Percentiles rank a stretch among this genome's conserved stretches.
These are phyloP conservation scores for Cryptoblepharus egeriae DNA, from an alignment of 2,797 vertebrate genomes.

Conservation along the genomic window DNA sequence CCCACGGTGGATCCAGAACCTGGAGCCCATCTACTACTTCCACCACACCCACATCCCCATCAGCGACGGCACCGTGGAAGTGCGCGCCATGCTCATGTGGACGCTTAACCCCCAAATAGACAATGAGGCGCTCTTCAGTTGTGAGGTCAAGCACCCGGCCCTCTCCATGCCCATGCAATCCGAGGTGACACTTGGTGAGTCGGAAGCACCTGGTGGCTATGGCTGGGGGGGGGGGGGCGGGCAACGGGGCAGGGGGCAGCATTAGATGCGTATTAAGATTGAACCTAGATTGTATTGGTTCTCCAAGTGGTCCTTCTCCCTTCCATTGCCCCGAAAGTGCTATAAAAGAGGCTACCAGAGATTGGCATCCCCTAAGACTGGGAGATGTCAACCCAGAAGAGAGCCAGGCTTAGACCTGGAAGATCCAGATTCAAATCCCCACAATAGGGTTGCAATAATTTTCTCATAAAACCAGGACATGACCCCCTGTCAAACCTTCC, in stretches of 20 bases:
- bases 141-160: slow-evolving; percentile 94
- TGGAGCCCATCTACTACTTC: slow-evolving; percentile 88
- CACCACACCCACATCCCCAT: slow-evolving; percentile 81
- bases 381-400: too few species aligned
- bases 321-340: not conserved
- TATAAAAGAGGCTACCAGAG: too few species aligned
- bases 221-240: accelerated
- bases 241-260: not conserved
- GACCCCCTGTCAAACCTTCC: too few species aligned
- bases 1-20: slow-evolving; percentile 90
- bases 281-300: too few species aligned
- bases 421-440: too few species aligned
- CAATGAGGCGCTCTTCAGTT: slow-evolving; percentile 94
- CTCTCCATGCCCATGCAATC: slow-evolving; percentile 97
- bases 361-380: too few species aligned
- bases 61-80: slow-evolving; percentile 88
- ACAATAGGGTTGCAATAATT: too few species aligned
- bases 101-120: slow-evolving; percentile 93
- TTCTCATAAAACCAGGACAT: too few species aligned
- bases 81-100: slow-evolving; percentile 91
- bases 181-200: slow-evolving; percentile 91
- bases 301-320: too few species aligned
- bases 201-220: accelerated
- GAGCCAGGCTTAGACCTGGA: too few species aligned
- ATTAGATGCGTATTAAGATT: too few species aligned